phyloP scores from a whole-genome alignment of 2,113 vertebrate species.

The Oxygymnocypris stewartii region DNA sequence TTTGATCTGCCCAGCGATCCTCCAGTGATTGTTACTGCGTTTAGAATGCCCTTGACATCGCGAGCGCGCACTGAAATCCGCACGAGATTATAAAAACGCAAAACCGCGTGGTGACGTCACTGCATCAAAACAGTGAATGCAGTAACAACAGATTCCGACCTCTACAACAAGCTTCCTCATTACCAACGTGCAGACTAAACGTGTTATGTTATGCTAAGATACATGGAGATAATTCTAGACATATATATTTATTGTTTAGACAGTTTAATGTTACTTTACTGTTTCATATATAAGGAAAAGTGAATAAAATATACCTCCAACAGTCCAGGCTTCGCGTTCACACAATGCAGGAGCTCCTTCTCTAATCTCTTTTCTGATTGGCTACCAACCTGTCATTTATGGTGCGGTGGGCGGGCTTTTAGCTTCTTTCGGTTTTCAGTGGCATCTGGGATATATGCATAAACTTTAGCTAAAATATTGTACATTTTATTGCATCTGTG shows the following conservation, averaged over 20 bases:
- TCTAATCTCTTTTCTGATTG: conserved; percentile 43
- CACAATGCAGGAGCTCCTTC: conserved; percentile 35
- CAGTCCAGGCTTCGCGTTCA: neutral
- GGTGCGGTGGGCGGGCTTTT: neutral
- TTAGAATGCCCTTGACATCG: neutral
- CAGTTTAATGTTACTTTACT: neutral
- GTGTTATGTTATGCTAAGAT: neutral
- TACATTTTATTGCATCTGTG: neutral
- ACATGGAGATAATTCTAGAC: neutral
- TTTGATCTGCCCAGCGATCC: neutral
- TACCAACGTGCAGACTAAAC: neutral
- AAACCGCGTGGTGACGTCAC: neutral
- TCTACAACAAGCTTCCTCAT: neutral
- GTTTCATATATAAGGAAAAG: neutral
- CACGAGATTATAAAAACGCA: neutral
- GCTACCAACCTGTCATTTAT: conserved; percentile 28
- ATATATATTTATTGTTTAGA: neutral
- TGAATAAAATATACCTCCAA: conserved; percentile 40
- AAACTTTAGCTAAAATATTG: neutral
- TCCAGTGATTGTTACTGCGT: neutral
- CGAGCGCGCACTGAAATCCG: neutral
- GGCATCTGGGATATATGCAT: neutral
- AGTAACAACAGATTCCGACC: neutral
- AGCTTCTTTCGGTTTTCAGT: neutral
- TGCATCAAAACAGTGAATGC: neutral